Evolutionary conservation across 2,113 vertebrate species (phyloP).

Genomic region (Atrichornis clamosus): DNA sequence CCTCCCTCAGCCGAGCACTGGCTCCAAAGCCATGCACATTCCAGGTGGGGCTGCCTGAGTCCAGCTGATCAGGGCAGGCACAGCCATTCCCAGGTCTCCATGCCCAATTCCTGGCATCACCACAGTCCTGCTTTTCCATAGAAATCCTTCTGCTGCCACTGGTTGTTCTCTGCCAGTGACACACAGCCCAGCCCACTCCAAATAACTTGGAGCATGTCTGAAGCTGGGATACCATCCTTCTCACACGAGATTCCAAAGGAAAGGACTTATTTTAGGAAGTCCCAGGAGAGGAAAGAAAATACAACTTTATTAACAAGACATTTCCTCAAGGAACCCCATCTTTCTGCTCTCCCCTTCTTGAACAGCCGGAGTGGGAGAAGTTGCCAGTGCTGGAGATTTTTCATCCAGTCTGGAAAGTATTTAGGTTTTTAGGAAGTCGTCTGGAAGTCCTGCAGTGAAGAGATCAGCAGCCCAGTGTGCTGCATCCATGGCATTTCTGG

Average conservation of each 20-base stretch:
- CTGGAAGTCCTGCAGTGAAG: background rate
- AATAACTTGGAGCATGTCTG: background rate
- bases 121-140: background rate
- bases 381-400: background rate
- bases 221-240: background rate
- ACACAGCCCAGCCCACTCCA: background rate
- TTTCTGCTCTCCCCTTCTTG: background rate
- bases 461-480: background rate
- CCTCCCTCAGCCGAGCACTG: too few relatives aligned
- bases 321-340: background rate
- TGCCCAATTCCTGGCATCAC: accelerated
- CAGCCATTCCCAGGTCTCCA: background rate
- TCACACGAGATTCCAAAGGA: background rate
- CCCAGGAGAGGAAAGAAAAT: background rate
- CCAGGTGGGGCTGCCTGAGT: background rate
- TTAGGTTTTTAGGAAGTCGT: background rate
- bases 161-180: accelerated
- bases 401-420: background rate
- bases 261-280: background rate
- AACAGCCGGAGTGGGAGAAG: background rate
- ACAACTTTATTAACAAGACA: background rate
- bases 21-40: accelerated
- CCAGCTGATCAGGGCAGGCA: background rate
- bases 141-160: background rate
- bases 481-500: background rate